Conservation (phyloP, 2,888 invertebrate genomes). For the Microplitis deprimator region DNA sequence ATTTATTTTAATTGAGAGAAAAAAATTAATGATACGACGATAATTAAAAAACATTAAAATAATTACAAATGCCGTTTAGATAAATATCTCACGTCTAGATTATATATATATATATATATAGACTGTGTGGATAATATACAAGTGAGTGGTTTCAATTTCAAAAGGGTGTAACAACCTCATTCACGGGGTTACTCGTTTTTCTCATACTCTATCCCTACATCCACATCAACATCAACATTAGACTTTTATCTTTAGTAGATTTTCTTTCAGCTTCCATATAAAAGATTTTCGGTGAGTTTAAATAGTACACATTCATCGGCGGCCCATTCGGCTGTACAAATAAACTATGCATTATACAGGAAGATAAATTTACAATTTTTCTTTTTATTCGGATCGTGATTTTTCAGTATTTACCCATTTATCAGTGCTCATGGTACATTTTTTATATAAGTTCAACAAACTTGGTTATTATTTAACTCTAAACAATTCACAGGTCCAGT, state of each 20-base stretch:
- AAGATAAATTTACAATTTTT: no score
- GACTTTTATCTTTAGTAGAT: no score
- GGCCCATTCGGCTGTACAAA: no score
- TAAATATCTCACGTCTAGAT: neutral
- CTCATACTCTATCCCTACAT: neutral
- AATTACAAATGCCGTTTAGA: neutral
- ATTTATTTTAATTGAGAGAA: neutral
- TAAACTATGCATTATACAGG: no score
- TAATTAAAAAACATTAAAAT: neutral
- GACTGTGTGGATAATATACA: neutral
- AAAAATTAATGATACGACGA: neutral
- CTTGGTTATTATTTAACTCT: neutral
- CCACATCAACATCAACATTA: neutral
- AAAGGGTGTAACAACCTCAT: constrained; percentile 22
- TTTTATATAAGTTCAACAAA: no score
- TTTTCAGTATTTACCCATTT: no score
- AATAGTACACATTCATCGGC: constrained; percentile 17
- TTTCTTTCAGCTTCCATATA: neutral
- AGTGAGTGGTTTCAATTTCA: constrained; percentile 18
- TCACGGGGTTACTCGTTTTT: constrained; percentile 5
- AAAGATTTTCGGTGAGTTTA: neutral
- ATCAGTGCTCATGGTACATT: no score
- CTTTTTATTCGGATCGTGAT: no score
- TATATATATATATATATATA: neutral
- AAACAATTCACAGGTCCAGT: neutral